These are phyloP conservation scores for Jacana jacana DNA, from an alignment of 2,113 vertebrate genomes.

Conservation along the genomic window DNA sequence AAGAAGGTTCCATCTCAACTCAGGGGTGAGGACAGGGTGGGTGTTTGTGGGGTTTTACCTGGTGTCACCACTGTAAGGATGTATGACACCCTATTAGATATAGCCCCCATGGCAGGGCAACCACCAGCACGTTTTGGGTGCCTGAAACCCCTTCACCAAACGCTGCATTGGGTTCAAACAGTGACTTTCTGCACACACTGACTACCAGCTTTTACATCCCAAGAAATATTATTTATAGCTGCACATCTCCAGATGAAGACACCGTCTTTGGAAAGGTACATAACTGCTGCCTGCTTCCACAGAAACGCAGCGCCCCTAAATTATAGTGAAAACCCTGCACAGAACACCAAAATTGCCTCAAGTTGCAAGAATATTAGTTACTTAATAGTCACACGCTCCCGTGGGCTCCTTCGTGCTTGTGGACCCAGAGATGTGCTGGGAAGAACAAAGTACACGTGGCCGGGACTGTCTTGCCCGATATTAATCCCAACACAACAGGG, in stretches of 20 bases:
- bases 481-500: constrained; percentile 60
- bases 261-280: neutral
- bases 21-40: neutral
- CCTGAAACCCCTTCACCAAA: neutral
- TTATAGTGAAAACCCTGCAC: neutral
- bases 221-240: neutral
- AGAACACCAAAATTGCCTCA: neutral
- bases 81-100: neutral
- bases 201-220: neutral
- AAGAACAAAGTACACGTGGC: neutral
- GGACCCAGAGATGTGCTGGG: neutral
- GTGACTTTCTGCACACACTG: neutral
- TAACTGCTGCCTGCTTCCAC: neutral
- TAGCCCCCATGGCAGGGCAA: neutral
- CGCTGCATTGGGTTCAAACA: neutral
- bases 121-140: neutral
- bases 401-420: neutral
- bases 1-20: no score
- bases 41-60: neutral
- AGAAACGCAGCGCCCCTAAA: neutral
- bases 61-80: neutral
- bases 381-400: constrained; percentile 2
- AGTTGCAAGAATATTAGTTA: constrained; percentile 13
- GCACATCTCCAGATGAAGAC: neutral
- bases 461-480: neutral